Evolutionary conservation across 2,113 vertebrate species (phyloP), one percentile per base, ranked within the genome.

Genomic region (Anarhynchus alexandrinus): DNA sequence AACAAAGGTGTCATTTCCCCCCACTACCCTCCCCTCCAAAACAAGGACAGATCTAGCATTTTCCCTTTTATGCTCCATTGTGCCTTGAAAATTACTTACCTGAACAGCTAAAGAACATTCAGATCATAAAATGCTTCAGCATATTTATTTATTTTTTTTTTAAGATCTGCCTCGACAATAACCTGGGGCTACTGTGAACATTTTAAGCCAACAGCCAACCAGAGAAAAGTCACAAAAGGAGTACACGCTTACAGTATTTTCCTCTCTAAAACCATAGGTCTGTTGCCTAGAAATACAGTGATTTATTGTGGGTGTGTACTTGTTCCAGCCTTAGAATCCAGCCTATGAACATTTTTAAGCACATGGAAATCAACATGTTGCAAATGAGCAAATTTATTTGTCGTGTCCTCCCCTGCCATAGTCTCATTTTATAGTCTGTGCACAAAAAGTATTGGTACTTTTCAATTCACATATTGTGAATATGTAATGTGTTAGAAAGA

Each of bases 361-460:
- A 97, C 97, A 95, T 97, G 97, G 97, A 98, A 98, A 96, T 94
- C 29, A 74, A 73, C 1, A 0, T 59, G 43, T 96, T 93, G 94
- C 94, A 97, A 96, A 95, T 76, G 65, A 97, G 74, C 97, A 97
- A 97, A 96, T 95, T 94, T 57, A 51, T 51, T 23, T 25, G 49
- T 51, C 7, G 12, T 25, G 12, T 12, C 20, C 11, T 16, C 5
- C 9, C 7, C 78, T 82, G 52, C 76, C 84, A 23, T 32, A 13
- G 67, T 95, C 93, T 97, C 94, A 71, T 93, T 92, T 96, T 79
- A 34, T 23, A 15, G 69, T 73, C 92, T 91, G 96, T 77, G 88
- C 93, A 96, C 97, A 98, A 98, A 97, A 98, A 97, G 97, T 97
- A 97, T 93, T 97, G 94, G 97, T 98, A 98, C 97, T 98, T 98